phyloP scores from a whole-genome alignment of 2,797 vertebrate species.

The Gallinago solitaria region DNA sequence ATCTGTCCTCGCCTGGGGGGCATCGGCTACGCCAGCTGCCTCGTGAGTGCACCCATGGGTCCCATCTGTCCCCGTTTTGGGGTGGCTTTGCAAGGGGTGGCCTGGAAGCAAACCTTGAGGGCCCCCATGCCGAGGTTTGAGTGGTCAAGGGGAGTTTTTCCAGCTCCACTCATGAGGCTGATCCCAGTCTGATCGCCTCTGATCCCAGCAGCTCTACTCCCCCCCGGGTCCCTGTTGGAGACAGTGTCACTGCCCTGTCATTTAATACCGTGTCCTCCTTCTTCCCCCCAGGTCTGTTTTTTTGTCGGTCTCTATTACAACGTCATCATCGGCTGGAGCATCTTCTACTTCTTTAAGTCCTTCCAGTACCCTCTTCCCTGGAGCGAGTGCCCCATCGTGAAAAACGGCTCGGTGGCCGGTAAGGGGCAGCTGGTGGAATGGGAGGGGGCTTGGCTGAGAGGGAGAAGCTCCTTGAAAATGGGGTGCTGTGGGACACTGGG shows the following conservation, averaged over 20 bases:
- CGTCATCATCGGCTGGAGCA: conserved; percentile 96
- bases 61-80: fast-evolving
- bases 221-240: fast-evolving
- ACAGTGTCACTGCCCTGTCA: fast-evolving
- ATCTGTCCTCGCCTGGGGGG: conserved; percentile 94
- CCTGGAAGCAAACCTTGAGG: background rate
- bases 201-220: background rate
- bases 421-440: conserved; percentile 6
- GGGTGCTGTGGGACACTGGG: background rate
- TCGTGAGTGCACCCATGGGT: conserved; percentile 76
- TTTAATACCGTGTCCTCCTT: background rate
- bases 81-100: fast-evolving
- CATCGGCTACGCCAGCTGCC: conserved; percentile 93
- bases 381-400: conserved; percentile 89
- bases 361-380: conserved; percentile 95
- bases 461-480: background rate
- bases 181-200: too few relatives aligned
- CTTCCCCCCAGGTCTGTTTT: conserved; percentile 84
- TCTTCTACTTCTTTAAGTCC: conserved; percentile 97
- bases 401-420: conserved; percentile 87
- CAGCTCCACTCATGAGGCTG: fast-evolving
- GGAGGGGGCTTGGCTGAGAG: background rate
- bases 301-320: conserved; percentile 96
- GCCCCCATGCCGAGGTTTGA: too few relatives aligned
- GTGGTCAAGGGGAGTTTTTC: background rate